Base-by-base conservation (phyloP, 2,797 vertebrate genomes). In the Sarcoramphus papa region DNA sequence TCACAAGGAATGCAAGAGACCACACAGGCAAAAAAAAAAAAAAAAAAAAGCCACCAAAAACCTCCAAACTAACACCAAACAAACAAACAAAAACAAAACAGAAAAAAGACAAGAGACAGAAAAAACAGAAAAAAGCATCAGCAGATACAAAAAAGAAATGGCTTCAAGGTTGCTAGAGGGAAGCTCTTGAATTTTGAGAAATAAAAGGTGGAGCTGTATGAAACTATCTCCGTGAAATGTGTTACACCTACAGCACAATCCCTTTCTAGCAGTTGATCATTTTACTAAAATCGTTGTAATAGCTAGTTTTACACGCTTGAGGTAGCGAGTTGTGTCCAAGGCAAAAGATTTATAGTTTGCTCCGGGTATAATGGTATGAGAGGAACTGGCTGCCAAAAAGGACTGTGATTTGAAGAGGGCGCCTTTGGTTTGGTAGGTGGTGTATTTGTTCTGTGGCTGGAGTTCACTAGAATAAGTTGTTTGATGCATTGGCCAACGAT, bases 341-440 rank as follows among this genome's bases (percentile, higher is more conserved):
- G 65, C 83, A 95, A 91, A 68, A 79, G 95, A 97, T 98, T 98
- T 97, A 97, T 85, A 68, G 94, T 35, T 92, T 77, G 53, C 74
- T 78, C 90, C 9, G 56, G 78, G 56, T 91, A 72, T 94, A 91
- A 47, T 23, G 81, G 90, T 94, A 92, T 96, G 96, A 94, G 74
- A 89, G 80, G 77, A 69, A 24, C 57, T 82, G 88, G 64, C 67
- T 97, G 95, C 96, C 95, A 97, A 76, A 93, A 94, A 77, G 83
- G 76, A 73, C 88, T 95, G 95, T 93, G 96, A 96, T 97, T 98
- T 96, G 97, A 97, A 96, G 79, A 96, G 96, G 92, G 92, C 53
- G 96, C 93, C 78, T 88, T 95, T 96, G 97, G 90, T 98, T 97
- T 97, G 83, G 93, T 97, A 96, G 96, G 95, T 95, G 78, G 88